phyloP scores from a whole-genome alignment of 2,797 vertebrate species.

The Protosalanx chinensis region DNA sequence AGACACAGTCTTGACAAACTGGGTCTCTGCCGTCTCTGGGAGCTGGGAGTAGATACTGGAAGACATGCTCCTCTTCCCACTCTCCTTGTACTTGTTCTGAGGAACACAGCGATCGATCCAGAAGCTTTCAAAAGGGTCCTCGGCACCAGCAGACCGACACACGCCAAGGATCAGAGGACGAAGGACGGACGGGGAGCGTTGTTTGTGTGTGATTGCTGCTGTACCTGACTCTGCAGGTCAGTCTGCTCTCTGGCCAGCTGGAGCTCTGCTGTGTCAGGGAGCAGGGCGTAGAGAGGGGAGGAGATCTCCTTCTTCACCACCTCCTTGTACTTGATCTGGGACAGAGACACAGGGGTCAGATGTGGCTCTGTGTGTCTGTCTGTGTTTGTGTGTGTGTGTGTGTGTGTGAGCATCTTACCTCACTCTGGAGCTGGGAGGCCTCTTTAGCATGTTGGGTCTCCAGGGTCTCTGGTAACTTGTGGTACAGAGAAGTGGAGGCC shows the following conservation, averaged over 20 bases:
- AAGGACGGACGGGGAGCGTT: not conserved
- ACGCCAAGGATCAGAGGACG: not conserved
- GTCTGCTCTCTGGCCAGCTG: slow-evolving; percentile 33
- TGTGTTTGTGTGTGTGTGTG: not conserved
- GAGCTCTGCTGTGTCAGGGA: slow-evolving; percentile 26
- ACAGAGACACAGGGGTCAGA: not conserved
- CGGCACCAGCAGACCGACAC: too few species aligned
- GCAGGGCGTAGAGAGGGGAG: slow-evolving; percentile 21
- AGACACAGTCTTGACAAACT: slow-evolving; percentile 24
- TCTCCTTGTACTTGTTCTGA: slow-evolving; percentile 45
- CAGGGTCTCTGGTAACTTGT: slow-evolving; percentile 78
- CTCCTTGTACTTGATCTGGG: slow-evolving; percentile 38
- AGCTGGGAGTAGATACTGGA: slow-evolving; percentile 41
- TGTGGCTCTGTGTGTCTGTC: slow-evolving; percentile 47
- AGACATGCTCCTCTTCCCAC: slow-evolving; percentile 13
- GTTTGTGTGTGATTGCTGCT: not conserved
- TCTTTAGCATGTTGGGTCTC: slow-evolving; percentile 79
- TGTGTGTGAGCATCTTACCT: slow-evolving; percentile 49
- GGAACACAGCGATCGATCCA: not conserved
- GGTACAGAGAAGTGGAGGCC: slow-evolving; percentile 73
- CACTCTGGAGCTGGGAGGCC: slow-evolving; percentile 74
- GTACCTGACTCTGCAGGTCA: slow-evolving; percentile 29
- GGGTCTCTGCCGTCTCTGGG: slow-evolving; percentile 26
- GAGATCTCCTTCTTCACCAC: slow-evolving; percentile 43
- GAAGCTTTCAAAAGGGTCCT: too few species aligned